Evolutionary conservation across 1,140 invertebrate genomes (phyloP).

Genomic region (Drosophila ananassae): DNA sequence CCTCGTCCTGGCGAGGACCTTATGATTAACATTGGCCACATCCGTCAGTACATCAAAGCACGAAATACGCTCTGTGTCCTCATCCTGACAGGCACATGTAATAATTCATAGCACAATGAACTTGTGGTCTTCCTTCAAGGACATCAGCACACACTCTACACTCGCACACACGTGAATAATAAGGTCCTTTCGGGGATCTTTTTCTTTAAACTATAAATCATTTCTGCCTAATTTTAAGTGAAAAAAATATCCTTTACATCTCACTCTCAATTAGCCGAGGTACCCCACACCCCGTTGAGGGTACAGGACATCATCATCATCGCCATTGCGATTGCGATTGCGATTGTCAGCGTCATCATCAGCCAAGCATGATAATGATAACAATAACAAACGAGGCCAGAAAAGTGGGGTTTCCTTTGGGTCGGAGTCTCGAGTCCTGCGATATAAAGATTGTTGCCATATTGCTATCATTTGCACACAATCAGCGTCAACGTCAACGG

Average conservation of each 20-base stretch:
- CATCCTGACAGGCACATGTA: conserved; percentile 31
- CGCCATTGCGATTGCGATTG: conserved; percentile 8
- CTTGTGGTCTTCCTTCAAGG: conserved; percentile 34
- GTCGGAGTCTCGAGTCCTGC: neutral
- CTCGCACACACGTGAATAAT: conserved; percentile 48
- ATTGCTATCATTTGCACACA: conserved; percentile 82
- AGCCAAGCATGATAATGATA: conserved; percentile 65
- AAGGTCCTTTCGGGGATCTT: neutral
- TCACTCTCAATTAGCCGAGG: conserved; percentile 30
- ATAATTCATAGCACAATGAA: conserved; percentile 72
- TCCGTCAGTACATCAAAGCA: conserved; percentile 38
- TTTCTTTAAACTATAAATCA: no score
- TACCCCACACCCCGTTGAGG: neutral
- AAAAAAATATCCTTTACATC: conserved; percentile 2
- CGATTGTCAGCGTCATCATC: conserved; percentile 44
- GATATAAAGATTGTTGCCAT: conserved; percentile 79
- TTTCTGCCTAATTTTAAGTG: neutral
- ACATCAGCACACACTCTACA: neutral
- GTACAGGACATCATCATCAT: conserved; percentile 9
- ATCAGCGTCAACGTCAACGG: conserved; percentile 60
- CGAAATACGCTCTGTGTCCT: conserved; percentile 56
- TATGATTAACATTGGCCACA: conserved; percentile 15
- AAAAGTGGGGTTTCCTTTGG: conserved; percentile 16
- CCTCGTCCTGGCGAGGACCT: conserved; percentile 4
- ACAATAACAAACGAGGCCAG: conserved; percentile 43